These are phyloP conservation scores for Mesoclemmys tuberculata DNA, from an alignment of 2,113 vertebrate genomes.

Conservation along the genomic window DNA sequence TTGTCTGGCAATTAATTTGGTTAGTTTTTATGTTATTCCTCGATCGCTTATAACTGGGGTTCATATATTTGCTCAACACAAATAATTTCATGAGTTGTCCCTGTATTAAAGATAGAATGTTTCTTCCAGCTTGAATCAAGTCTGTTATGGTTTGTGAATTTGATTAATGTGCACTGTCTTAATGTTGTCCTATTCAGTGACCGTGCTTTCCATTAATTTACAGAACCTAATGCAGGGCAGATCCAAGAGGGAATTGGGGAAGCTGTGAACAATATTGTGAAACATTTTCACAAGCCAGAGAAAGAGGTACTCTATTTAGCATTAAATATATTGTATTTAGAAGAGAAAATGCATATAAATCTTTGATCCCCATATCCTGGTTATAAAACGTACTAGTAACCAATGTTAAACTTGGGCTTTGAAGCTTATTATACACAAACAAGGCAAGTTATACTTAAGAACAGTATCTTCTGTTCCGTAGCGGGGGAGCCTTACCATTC, in stretches of 20 bases:
- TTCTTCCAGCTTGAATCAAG: not conserved
- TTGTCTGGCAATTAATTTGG: not conserved
- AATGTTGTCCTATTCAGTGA: not conserved
- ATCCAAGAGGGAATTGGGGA: slow-evolving; percentile 97
- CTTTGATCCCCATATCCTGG: not conserved
- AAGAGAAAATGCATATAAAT: not conserved
- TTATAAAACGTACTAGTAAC: not conserved
- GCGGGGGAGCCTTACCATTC: slow-evolving; percentile 93
- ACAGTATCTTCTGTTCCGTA: slow-evolving; percentile 59
- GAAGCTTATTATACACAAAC: not conserved
- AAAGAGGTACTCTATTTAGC: slow-evolving; percentile 88
- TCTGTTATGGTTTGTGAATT: not conserved
- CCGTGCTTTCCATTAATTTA: slow-evolving; percentile 46
- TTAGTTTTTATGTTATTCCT: not conserved
- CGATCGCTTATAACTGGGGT: not conserved
- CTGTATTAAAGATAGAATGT: not conserved
- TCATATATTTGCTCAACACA: not conserved
- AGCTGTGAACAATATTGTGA: slow-evolving; percentile 96
- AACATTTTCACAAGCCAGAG: slow-evolving; percentile 98
- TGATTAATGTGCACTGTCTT: not conserved
- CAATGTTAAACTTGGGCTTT: not conserved
- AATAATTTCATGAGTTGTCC: not conserved
- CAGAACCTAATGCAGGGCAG: slow-evolving; percentile 90
- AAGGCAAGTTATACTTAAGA: not conserved
- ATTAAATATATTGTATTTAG: not conserved